phyloP scores from a whole-genome alignment of 2,888 invertebrate species.

The Mamestra brassicae region DNA sequence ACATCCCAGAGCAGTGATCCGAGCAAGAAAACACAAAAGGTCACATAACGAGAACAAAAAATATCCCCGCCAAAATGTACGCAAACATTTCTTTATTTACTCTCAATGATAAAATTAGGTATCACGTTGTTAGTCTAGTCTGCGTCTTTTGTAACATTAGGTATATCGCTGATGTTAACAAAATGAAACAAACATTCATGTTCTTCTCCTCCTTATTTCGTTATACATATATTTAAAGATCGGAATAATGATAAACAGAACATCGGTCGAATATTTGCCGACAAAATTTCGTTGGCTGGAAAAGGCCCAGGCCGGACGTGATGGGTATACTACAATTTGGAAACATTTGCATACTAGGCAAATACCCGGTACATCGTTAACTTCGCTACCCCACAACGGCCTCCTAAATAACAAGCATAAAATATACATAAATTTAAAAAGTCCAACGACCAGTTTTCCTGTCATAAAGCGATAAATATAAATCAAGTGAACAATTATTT shows the following conservation, averaged over 20 bases:
- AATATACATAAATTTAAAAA: slow-evolving; percentile 80
- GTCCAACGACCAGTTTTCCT: slow-evolving; percentile 76
- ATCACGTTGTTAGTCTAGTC: slow-evolving; percentile 26
- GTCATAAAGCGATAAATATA: slow-evolving; percentile 80
- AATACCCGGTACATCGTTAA: slow-evolving; percentile 66
- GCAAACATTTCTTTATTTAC: slow-evolving; percentile 10
- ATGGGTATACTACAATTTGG: slow-evolving; percentile 68
- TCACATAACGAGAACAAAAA: slow-evolving; percentile 27
- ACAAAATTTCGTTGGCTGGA: slow-evolving; percentile 57
- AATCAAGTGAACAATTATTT: slow-evolving; percentile 80
- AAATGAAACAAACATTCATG: slow-evolving; percentile 26
- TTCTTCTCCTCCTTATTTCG: slow-evolving; percentile 34
- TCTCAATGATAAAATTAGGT: slow-evolving; percentile 35
- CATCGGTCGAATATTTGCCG: slow-evolving; percentile 41
- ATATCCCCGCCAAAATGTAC: slow-evolving; percentile 9
- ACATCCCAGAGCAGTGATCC: slow-evolving; percentile 9
- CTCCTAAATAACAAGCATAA: slow-evolving; percentile 75
- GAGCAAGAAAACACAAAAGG: background rate
- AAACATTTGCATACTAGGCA: slow-evolving; percentile 67
- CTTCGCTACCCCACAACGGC: slow-evolving; percentile 59
- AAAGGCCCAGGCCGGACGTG: slow-evolving; percentile 49
- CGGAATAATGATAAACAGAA: slow-evolving; percentile 56
- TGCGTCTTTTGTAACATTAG: slow-evolving; percentile 21
- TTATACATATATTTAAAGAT: slow-evolving; percentile 57
- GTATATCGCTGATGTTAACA: slow-evolving; percentile 19